Base-by-base conservation (phyloP, 2,113 vertebrate species). In the Phylloscopus whistleri region DNA sequence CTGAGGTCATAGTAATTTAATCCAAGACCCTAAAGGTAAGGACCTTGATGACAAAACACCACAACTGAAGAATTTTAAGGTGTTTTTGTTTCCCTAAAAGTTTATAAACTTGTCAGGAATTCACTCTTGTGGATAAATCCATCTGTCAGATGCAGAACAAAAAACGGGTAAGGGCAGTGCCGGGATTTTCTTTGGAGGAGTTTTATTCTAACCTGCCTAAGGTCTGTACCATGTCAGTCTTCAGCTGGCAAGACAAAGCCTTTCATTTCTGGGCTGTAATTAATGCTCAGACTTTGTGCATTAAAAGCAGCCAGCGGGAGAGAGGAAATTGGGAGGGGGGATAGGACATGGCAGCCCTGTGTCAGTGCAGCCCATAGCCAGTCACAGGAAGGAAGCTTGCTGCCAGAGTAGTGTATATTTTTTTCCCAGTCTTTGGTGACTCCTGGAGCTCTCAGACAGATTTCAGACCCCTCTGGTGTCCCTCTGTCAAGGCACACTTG, bases 241-340 rank as follows among this genome's bases (percentile, higher is more conserved):
- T 55, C 58, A 63, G 26, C 31, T 86, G 87, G 72, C 53, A 62
- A 39, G 86, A 78, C 2, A 1, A 60, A 89, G 76, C 37, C 66
- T 91, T 89, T 87, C 28, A 15, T 72, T 95, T 90, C 41, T 86
- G 88, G 73, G 5, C 4, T 41, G 66, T 73, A 68, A 87, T 84
- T 72, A 82, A 69, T 37, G 58, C 53, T 84, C 10, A 27, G 80
- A 3, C n/a, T 75, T 44, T 33, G 14, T 60, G 85, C 64, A 33
- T 74, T 64, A 43, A 11, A 8, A 44, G 82, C 35, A 51, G 85
- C 35, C 87, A 86, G 90, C 20, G 0, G 94, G 87, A 39, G 84
- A 86, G 88, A 90, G 94, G 95, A 93, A 94, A 46, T 23, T 0
- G 83, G 79, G 92, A 90, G 85, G 85, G 72, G 63, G 83, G 48